Conservation (phyloP, 2,113 vertebrate species). For the Formicarius rufipectus region DNA sequence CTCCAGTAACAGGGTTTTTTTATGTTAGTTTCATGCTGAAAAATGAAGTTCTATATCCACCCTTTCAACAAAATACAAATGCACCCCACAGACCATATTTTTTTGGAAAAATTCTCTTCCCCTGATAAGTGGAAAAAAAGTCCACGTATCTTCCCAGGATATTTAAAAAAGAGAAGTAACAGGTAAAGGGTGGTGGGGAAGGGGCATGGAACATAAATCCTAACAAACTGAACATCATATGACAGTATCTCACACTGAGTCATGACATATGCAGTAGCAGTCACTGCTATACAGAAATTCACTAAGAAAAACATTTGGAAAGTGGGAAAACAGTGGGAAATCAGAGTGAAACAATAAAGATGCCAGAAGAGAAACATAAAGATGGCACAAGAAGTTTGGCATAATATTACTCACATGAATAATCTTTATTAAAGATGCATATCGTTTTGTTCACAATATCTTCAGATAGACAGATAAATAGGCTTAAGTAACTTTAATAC, state of each 20-base stretch:
- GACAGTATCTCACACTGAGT: background rate
- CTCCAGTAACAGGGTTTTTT: background rate
- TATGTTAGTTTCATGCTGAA: background rate
- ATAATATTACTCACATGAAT: background rate
- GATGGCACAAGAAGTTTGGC: background rate
- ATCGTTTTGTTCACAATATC: background rate
- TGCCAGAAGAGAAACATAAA: too few species aligned
- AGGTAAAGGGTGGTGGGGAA: background rate
- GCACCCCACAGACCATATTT: fast-evolving
- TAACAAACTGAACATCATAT: background rate
- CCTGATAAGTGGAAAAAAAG: background rate
- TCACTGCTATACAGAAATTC: background rate
- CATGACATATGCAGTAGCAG: background rate
- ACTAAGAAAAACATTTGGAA: background rate
- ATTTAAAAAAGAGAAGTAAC: background rate
- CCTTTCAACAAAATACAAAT: background rate
- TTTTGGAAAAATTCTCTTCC: background rate
- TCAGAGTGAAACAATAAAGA: background rate
- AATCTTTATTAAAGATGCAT: background rate
- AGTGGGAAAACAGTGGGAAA: background rate
- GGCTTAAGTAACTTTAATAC: background rate
- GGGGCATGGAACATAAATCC: background rate
- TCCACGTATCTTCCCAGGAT: background rate
- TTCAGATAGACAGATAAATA: background rate
- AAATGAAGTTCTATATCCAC: background rate